phyloP scores from a whole-genome alignment of 2,113 vertebrate genomes.

The Myotis davidii region DNA sequence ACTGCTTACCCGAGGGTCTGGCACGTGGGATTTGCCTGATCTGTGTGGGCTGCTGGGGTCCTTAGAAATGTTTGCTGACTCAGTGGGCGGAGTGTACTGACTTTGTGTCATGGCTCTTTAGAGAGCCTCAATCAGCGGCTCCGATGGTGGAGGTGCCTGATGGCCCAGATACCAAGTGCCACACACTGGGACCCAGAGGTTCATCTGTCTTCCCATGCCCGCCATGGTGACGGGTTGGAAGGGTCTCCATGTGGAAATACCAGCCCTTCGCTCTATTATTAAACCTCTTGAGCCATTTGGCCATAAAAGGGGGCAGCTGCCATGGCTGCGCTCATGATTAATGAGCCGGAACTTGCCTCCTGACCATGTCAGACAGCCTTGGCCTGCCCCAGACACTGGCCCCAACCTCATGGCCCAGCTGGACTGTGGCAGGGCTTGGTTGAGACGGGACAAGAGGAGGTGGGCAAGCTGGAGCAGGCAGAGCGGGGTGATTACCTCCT shows the following conservation, averaged over 20 bases:
- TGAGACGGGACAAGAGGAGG: neutral
- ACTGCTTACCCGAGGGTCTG: neutral
- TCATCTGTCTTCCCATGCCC: neutral
- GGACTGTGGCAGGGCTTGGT: too few species aligned
- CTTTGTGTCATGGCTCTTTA: neutral
- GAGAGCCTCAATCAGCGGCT: neutral
- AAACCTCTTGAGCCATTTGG: constrained; percentile 61
- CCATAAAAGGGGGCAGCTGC: constrained; percentile 76
- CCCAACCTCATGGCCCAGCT: neutral
- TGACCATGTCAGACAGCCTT: neutral
- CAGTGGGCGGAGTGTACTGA: neutral
- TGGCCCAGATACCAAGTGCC: neutral
- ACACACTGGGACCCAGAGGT: neutral
- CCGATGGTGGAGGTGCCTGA: rapidly evolving
- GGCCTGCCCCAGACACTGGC: neutral
- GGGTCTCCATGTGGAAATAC: neutral
- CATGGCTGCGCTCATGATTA: constrained; percentile 42
- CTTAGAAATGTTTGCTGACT: neutral
- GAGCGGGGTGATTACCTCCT: neutral
- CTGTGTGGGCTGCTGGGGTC: neutral
- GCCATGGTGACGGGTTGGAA: neutral
- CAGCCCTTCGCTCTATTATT: constrained; percentile 50
- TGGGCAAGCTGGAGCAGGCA: rapidly evolving
- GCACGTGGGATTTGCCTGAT: rapidly evolving
- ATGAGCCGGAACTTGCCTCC: constrained; percentile 8